Evolutionary conservation across 2,888 invertebrate genomes (phyloP).

Genomic region (Hirudinaria manillensis): DNA sequence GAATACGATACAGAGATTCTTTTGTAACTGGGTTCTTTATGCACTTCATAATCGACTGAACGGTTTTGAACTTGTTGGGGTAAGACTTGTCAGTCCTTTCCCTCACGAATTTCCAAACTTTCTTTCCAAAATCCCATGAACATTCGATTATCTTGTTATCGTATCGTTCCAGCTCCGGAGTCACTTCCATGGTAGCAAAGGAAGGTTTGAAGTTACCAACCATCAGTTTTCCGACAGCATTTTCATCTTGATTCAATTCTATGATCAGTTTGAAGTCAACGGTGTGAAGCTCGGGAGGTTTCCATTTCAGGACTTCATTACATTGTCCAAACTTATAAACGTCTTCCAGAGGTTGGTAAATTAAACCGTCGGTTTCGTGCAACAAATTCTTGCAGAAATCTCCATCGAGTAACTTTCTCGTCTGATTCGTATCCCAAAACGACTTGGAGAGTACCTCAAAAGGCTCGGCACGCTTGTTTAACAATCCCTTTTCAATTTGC

Average conservation of each 20-base stretch:
- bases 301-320: constrained; percentile 88
- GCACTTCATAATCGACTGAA: constrained; percentile 74
- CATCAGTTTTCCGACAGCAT: constrained; percentile 71
- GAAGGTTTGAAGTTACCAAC: constrained; percentile 60
- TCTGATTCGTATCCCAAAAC: constrained; percentile 71
- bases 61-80: constrained; percentile 83
- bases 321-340: constrained; percentile 78
- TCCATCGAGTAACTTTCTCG: constrained; percentile 60
- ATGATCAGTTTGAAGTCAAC: constrained; percentile 89
- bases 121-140: constrained; percentile 63
- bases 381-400: constrained; percentile 77
- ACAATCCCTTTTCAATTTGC: constrained; percentile 62
- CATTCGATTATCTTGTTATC: constrained; percentile 96
- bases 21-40: constrained; percentile 79
- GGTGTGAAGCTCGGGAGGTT: constrained; percentile 85
- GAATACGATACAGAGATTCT: constrained; percentile 65
- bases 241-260: neutral
- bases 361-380: constrained; percentile 94
- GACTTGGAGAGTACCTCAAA: constrained; percentile 83
- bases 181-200: constrained; percentile 51
- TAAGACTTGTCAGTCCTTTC: constrained; percentile 91
- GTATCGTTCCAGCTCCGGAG: constrained; percentile 55
- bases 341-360: constrained; percentile 86
- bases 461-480: constrained; percentile 73
- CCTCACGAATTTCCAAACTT: constrained; percentile 84